A percentile compares a stretch with the other conserved stretches of the same genome.
Conservation (phyloP, 2,113 vertebrate species). For the Actinemys pallida region DNA sequence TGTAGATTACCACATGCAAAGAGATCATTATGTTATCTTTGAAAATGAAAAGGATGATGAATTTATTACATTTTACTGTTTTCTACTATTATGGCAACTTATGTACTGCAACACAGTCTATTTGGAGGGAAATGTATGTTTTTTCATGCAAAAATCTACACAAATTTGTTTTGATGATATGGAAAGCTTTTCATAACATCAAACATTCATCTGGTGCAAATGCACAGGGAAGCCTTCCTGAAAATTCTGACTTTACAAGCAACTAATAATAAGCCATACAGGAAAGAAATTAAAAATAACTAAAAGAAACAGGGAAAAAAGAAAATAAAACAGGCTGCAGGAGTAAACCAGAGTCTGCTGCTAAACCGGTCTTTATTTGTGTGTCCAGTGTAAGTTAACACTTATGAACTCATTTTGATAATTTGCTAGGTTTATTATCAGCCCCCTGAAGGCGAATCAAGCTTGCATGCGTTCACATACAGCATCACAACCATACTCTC, state of each 20-base stretch:
- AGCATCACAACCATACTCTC: slow-evolving; percentile 91
- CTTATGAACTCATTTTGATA: slow-evolving; percentile 87
- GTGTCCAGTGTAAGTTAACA: slow-evolving; percentile 97
- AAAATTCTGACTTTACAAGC: slow-evolving; percentile 92
- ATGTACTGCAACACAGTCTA: slow-evolving; percentile 89
- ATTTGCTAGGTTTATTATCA: slow-evolving; percentile 87
- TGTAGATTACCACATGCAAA: slow-evolving; percentile 97
- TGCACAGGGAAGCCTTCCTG: slow-evolving; percentile 89
- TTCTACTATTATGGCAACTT: slow-evolving; percentile 88
- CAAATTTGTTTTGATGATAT: slow-evolving; percentile 90
- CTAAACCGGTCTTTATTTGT: slow-evolving; percentile 87
- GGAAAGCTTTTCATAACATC: slow-evolving; percentile 92
- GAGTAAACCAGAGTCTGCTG: slow-evolving; percentile 92
- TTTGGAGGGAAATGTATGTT: slow-evolving; percentile 83
- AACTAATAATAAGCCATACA: slow-evolving; percentile 86
- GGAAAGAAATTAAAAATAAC: slow-evolving; percentile 83
- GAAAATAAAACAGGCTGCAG: slow-evolving; percentile 88
- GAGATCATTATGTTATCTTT: slow-evolving; percentile 84
- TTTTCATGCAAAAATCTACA: slow-evolving; percentile 87
- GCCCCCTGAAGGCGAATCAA: slow-evolving; percentile 90
- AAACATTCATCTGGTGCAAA: slow-evolving; percentile 91
- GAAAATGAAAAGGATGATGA: slow-evolving; percentile 89
- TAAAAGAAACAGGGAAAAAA: slow-evolving; percentile 59
- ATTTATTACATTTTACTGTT: slow-evolving; percentile 84
- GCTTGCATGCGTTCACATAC: slow-evolving; percentile 94